Evolutionary conservation across 2,888 invertebrate species (phyloP), one percentile per base, ranked within the genome.

Genomic region (Serripes groenlandicus): DNA sequence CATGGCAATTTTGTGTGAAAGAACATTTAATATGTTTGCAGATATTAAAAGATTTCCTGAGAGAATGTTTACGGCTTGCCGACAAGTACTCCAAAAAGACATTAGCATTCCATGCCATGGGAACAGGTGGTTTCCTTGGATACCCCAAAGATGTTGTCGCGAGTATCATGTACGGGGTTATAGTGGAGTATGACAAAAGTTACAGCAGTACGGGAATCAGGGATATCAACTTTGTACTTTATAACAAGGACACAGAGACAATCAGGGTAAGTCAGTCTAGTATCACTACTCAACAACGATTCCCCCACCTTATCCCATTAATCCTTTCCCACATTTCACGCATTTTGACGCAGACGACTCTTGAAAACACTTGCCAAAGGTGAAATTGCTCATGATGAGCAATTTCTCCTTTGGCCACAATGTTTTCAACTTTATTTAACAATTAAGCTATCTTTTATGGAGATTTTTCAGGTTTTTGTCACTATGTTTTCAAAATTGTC

Each of bases 81-180:
- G 83, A 88, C 75, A 66, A 75, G 21, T 77, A 75, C 52, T 70
- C 76, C 21, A 83, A 86, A 70, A 88, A 79, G 34, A 88, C 90
- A 4, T 86, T 93, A 21, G 88, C 92, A 34, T 89, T 93, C 49
- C 91, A 91, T 49, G 90, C 91, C 26, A 83, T 93, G 69, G 93
- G 93, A 7, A 91, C 93, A 9, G 92, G 92, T 37, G 88, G 88
- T 52, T 89, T 89, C 72, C 88, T 92, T 0, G 75, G 86, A 3
- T 92, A 90, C 81, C 92, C 93, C 0, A 77, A 78, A 7, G 88
- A 90, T 68, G 72, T 90, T 1, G 90, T 90, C 21, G 91, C 92
- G 15, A 80, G 85, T n/a, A 79, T 81, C 30, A 91, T 92, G 89
- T 89, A 90, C 71, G 85, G 89, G 15, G 85, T 87, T 52, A 81